These are phyloP conservation scores for Echeneis naucrates DNA, from an alignment of 2,797 vertebrate genomes.

Conservation along the genomic window DNA sequence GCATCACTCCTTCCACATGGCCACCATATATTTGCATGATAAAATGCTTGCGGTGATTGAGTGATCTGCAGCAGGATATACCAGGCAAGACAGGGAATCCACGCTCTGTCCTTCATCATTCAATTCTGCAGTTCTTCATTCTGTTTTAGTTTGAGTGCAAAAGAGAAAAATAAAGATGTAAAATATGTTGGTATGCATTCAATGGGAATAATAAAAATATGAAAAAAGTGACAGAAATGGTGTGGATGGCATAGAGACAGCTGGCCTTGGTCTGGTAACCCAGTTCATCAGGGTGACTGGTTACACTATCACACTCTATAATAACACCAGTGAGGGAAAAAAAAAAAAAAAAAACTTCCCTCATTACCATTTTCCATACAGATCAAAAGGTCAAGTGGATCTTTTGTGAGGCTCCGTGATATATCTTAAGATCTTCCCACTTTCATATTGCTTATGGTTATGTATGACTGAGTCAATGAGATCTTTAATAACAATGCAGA, in stretches of 20 bases:
- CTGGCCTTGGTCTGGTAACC: not conserved
- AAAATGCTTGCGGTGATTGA: not conserved
- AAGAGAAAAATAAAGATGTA: too few relatives aligned
- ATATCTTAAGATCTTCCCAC: not conserved
- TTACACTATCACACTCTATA: not conserved
- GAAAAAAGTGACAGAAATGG: not conserved
- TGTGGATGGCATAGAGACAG: not conserved
- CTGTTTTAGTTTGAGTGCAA: too few relatives aligned
- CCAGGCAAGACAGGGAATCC: not conserved
- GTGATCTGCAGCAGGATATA: not conserved
- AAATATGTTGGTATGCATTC: too few relatives aligned
- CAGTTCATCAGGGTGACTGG: not conserved
- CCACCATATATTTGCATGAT: not conserved
- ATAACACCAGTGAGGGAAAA: not conserved
- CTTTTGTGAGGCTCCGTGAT: not conserved
- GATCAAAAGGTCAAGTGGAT: constrained; percentile 6
- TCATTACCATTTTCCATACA: not conserved
- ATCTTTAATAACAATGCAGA: not conserved
- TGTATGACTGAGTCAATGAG: not conserved
- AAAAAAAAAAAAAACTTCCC: too few relatives aligned
- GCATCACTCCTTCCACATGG: not conserved
- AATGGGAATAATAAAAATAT: not conserved
- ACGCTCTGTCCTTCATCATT: not conserved
- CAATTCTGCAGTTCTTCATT: not conserved
- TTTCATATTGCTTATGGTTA: not conserved